Conservation (phyloP, 1,140 invertebrate genomes). For the Elysia chlorotica region DNA sequence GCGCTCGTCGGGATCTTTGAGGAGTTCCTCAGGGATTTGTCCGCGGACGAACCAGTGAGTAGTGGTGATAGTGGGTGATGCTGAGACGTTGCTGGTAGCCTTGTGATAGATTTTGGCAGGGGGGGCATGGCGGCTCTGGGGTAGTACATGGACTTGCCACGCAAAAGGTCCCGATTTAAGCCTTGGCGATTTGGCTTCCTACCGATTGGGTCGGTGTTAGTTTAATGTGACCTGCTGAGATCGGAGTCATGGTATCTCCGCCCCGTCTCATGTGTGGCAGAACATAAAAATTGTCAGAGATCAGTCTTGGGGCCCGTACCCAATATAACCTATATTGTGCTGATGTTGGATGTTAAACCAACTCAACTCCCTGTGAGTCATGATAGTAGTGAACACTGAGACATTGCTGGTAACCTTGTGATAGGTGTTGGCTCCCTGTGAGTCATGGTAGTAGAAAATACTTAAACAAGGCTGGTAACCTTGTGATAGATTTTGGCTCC, state of each 20-base stretch:
- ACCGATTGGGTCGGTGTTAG: not conserved
- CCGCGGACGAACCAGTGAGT: constrained; percentile 11
- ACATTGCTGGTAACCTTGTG: not conserved
- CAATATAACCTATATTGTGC: too few species aligned
- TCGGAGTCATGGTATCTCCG: too few species aligned
- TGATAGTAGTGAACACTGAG: not conserved
- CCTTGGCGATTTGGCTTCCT: not conserved
- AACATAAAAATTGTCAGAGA: too few species aligned
- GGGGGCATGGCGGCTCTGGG: too few species aligned
- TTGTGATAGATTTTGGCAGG: too few species aligned
- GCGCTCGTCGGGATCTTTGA: constrained; percentile 19
- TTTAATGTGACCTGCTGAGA: not conserved
- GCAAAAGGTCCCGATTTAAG: not conserved
- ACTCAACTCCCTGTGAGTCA: too few species aligned
- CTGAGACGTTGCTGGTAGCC: not conserved
- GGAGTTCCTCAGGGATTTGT: constrained; percentile 9
- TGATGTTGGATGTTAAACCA: too few species aligned
- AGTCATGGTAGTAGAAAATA: not conserved
- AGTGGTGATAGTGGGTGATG: not conserved
- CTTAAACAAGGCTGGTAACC: not conserved
- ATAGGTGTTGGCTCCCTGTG: too few species aligned
- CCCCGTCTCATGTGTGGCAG: too few species aligned
- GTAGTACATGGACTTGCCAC: too few species aligned
- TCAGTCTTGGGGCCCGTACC: too few species aligned
- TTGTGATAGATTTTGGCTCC: too few species aligned